Conservation (phyloP, 2,888 invertebrate species). For the Pheosia tremula region DNA sequence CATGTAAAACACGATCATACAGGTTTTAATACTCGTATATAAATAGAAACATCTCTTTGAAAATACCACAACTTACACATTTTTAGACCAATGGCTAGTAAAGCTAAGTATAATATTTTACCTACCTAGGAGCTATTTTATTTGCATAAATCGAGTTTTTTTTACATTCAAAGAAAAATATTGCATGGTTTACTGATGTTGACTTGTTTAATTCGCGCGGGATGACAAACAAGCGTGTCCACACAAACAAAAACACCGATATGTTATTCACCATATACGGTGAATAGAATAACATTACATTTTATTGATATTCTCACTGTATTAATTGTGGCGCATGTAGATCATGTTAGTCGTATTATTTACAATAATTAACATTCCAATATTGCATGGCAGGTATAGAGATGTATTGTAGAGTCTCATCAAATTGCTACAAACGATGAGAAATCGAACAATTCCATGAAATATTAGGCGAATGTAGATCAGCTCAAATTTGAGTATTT, state of each 20-base stretch:
- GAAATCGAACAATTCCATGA: background rate
- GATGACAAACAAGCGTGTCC: background rate
- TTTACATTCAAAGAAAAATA: no score
- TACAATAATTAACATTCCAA: conserved; percentile 6
- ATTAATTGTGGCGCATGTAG: conserved; percentile 2
- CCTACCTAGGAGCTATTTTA: no score
- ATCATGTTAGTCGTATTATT: conserved; percentile 1
- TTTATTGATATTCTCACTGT: background rate
- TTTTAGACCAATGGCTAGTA: no score
- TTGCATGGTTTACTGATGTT: background rate
- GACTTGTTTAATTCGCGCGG: background rate
- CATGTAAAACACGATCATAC: no score
- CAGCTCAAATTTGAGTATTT: conserved; percentile 34
- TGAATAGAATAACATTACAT: background rate
- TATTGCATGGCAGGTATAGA: background rate
- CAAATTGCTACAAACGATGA: background rate
- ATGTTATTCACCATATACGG: background rate
- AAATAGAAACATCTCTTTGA: no score
- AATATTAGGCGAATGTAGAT: conserved; percentile 22
- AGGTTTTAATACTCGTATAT: no score
- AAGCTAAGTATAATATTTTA: no score
- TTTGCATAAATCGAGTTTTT: no score
- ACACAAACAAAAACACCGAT: conserved; percentile 1
- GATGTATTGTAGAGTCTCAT: conserved; percentile 13
- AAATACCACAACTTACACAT: no score